A percentile compares a stretch with the other conserved stretches of the same genome.
phyloP scores from a whole-genome alignment of 2,113 vertebrate species.

The Nothoprocta pentlandii region DNA sequence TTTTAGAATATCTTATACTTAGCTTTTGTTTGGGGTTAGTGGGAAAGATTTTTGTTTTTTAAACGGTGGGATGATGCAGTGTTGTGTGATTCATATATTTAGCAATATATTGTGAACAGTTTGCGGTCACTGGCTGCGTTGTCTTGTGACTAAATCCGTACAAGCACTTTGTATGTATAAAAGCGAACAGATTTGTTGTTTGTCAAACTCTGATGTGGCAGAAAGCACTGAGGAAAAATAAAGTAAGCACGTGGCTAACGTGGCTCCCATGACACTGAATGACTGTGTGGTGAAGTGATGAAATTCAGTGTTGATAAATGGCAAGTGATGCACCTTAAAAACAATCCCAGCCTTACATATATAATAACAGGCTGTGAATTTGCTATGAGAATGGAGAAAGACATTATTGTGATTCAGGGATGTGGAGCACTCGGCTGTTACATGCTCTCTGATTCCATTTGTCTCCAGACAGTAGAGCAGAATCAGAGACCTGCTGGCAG shows the following conservation, averaged over 20 bases:
- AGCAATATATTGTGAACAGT: neutral
- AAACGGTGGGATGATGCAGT: neutral
- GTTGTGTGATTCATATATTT: neutral
- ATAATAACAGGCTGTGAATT: neutral
- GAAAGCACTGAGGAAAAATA: neutral
- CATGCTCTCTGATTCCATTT: neutral
- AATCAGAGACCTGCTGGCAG: neutral
- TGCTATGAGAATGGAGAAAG: neutral
- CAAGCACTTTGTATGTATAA: neutral
- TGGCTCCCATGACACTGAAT: neutral
- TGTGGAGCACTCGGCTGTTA: neutral
- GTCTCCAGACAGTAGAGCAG: neutral
- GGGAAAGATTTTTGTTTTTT: neutral
- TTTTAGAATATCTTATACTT: neutral
- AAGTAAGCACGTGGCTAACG: neutral
- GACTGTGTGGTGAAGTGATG: neutral
- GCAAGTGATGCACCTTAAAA: neutral
- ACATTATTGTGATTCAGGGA: neutral
- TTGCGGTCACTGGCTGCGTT: neutral
- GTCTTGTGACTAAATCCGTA: conserved; percentile 1
- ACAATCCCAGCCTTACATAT: neutral
- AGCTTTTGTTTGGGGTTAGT: neutral
- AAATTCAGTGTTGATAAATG: neutral
- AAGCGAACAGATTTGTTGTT: neutral
- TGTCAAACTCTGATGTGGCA: neutral